Evolutionary conservation across 2,113 vertebrate genomes (phyloP).

Genomic region (Oenanthe melanoleuca): DNA sequence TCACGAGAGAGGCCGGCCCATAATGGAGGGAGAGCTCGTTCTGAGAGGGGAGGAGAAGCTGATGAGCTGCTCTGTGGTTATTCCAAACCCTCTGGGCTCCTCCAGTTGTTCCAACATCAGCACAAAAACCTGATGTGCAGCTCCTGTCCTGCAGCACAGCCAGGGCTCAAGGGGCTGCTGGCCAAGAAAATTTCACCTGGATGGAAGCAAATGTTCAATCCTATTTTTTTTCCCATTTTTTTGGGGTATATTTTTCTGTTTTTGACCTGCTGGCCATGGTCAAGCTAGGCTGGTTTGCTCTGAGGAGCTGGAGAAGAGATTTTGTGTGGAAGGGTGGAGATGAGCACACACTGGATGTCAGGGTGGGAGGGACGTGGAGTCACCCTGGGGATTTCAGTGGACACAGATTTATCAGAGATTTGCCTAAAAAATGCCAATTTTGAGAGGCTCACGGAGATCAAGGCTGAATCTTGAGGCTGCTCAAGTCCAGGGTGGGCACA

Average conservation of each 20-base stretch:
- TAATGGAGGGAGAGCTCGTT: background rate
- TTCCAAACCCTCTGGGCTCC: background rate
- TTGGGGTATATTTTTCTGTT: rapidly evolving
- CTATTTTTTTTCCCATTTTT: rapidly evolving
- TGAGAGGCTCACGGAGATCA: background rate
- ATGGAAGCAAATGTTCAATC: background rate
- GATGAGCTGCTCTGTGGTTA: background rate
- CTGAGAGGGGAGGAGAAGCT: background rate
- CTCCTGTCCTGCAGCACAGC: background rate
- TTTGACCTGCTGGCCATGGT: background rate
- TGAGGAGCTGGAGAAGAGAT: background rate
- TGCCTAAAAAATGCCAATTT: background rate
- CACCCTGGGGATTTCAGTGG: background rate
- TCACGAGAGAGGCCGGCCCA: background rate
- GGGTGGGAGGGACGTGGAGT: background rate
- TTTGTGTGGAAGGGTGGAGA: background rate
- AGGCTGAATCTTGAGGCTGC: background rate
- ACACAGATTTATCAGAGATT: background rate
- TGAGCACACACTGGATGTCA: background rate
- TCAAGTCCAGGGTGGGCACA: background rate
- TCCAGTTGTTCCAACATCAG: background rate
- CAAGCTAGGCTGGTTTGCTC: background rate
- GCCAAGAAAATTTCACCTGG: background rate
- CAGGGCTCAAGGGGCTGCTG: background rate
- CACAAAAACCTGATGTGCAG: background rate